These are phyloP conservation scores for Bombylius major DNA, from an alignment of 2,888 invertebrate species.

Conservation along the genomic window DNA sequence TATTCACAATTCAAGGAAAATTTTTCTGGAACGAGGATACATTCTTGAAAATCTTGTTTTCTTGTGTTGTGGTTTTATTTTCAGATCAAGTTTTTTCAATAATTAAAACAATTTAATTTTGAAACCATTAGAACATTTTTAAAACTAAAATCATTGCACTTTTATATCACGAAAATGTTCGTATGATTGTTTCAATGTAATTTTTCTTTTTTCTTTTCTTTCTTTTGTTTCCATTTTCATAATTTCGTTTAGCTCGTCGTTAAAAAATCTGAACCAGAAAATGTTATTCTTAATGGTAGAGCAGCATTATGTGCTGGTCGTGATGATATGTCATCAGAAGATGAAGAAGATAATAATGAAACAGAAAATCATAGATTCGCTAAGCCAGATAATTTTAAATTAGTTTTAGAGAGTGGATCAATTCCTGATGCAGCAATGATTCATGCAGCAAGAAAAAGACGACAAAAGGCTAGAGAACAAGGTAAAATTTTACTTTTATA, in stretches of 20 bases:
- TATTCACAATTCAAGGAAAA: too few species aligned
- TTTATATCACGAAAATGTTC: too few species aligned
- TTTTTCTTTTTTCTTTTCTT: too few species aligned
- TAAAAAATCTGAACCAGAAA: conserved; percentile 44
- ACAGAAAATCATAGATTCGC: conserved; percentile 41
- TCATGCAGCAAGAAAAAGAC: conserved; percentile 87
- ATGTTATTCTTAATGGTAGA: conserved; percentile 61
- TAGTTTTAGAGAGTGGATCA: conserved; percentile 72
- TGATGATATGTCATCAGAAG: conserved; percentile 50
- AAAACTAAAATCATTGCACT: too few species aligned
- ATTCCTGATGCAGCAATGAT: conserved; percentile 98
- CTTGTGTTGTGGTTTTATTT: too few species aligned
- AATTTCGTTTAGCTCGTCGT: conserved; percentile 38
- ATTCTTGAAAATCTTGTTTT: too few species aligned
- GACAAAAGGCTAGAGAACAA: conserved; percentile 86
- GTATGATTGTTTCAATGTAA: too few species aligned
- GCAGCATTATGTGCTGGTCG: conserved; percentile 71
- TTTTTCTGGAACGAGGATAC: too few species aligned
- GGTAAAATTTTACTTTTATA: conserved; percentile 29
- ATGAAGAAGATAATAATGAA: conserved; percentile 46
- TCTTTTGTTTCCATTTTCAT: too few species aligned
- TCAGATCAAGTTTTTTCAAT: too few species aligned
- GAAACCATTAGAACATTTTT: too few species aligned
- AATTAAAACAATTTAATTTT: too few species aligned
- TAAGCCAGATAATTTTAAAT: conserved; percentile 59